Evolutionary conservation across 2,797 vertebrate species (phyloP).

Genomic region (Microctenopoma stevenorrisi): DNA sequence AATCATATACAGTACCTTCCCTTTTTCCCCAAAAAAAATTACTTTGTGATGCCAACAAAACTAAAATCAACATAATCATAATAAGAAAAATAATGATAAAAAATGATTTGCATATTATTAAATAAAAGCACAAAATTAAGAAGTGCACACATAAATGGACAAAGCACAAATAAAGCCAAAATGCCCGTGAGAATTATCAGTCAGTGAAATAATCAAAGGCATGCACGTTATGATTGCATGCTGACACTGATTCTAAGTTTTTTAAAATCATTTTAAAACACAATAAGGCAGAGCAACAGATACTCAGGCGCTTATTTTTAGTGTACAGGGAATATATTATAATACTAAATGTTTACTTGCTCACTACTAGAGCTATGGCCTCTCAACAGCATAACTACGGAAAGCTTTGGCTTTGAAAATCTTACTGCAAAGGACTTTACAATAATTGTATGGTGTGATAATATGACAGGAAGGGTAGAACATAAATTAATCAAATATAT

Average conservation of each 20-base stretch:
- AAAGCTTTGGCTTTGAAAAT: constrained; percentile 39
- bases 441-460: constrained; percentile 12
- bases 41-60: constrained; percentile 45
- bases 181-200: constrained; percentile 14
- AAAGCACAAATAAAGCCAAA: constrained; percentile 57
- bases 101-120: constrained; percentile 10
- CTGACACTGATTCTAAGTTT: constrained; percentile 11
- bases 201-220: constrained; percentile 18
- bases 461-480: constrained; percentile 17
- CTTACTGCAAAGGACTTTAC: constrained; percentile 28
- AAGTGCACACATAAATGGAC: constrained; percentile 47
- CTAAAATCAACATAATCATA: constrained; percentile 16
- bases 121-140: constrained; percentile 34
- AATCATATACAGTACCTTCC: constrained; percentile 3
- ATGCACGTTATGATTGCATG: constrained; percentile 8
- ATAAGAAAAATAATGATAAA: neutral
- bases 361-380: constrained; percentile 35
- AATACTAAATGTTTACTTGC: constrained; percentile 61
- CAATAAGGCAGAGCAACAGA: constrained; percentile 15
- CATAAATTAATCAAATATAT: constrained; percentile 40
- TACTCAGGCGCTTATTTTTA: constrained; percentile 70
- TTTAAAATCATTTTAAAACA: neutral
- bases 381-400: constrained; percentile 44
- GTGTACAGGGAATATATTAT: constrained; percentile 42
- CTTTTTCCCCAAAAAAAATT: constrained; percentile 2